Evolutionary conservation across 2,888 invertebrate species (phyloP).

Genomic region (Erebia aethiops): DNA sequence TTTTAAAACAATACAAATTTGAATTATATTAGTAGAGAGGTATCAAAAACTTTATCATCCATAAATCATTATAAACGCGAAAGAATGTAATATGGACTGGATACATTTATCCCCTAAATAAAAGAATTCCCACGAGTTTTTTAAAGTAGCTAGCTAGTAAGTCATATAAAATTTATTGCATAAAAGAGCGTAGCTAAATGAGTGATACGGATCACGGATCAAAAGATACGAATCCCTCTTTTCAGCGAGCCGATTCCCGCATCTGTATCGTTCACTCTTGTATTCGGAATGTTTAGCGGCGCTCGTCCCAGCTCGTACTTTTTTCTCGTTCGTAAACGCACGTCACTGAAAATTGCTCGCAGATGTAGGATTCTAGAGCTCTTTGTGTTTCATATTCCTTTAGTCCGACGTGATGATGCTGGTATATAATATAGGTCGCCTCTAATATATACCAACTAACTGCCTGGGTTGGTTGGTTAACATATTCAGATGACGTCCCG

Average conservation of each 20-base stretch:
- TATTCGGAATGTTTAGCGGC: constrained; percentile 13
- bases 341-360: constrained; percentile 5
- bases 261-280: neutral
- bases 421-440: neutral
- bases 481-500: no score
- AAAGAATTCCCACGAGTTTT: no score
- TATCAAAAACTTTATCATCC: no score
- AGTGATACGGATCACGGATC: neutral
- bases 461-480: no score
- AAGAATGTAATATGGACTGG: no score
- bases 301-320: neutral
- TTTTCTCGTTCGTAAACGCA: neutral
- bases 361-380: neutral
- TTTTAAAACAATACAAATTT: no score
- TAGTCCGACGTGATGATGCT: neutral
- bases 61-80: no score
- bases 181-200: neutral
- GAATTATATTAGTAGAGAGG: no score
- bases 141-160: no score
- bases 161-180: no score
- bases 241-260: neutral
- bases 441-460: no score
- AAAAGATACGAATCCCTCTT: neutral
- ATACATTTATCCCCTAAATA: no score
- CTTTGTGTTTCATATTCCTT: neutral